These are phyloP conservation scores for Scaptomyza reducta DNA, from an alignment of 2,888 invertebrate genomes.

Conservation along the genomic window DNA sequence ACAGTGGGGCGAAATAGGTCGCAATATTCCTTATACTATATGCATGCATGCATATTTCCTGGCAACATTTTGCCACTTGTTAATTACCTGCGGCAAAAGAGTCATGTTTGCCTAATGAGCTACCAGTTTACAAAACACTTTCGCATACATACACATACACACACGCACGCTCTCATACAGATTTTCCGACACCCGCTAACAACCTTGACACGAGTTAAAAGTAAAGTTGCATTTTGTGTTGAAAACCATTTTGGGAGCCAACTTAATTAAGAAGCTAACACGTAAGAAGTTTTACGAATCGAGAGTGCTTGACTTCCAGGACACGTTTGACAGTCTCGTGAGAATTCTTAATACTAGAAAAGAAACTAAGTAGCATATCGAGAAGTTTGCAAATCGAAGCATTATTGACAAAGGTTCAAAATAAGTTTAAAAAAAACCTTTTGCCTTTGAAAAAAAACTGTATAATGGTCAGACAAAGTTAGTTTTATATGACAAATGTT, in stretches of 20 bases:
- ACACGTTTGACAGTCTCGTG: slow-evolving; percentile 1
- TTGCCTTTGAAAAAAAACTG: too few species aligned
- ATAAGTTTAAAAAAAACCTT: too few species aligned
- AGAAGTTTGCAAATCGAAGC: neutral
- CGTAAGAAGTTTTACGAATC: slow-evolving; percentile 10
- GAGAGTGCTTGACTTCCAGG: neutral
- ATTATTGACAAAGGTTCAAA: neutral
- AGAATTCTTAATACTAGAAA: slow-evolving; percentile 1
- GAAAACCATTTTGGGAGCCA: slow-evolving; percentile 28
- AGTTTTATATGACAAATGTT: too few species aligned
- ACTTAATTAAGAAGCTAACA: slow-evolving; percentile 24
- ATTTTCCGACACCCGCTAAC: neutral
- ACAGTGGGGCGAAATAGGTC: slow-evolving; percentile 36
- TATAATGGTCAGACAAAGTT: neutral
- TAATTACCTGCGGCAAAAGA: slow-evolving; percentile 31
- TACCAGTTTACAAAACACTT: slow-evolving; percentile 14
- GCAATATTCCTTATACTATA: slow-evolving; percentile 42
- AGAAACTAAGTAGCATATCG: neutral
- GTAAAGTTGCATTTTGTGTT: slow-evolving; percentile 21
- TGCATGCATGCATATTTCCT: slow-evolving; percentile 42
- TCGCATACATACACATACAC: slow-evolving; percentile 10
- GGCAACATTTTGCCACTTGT: slow-evolving; percentile 24
- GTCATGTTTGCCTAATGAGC: slow-evolving; percentile 59
- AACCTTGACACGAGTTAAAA: neutral
- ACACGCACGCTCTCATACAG: slow-evolving; percentile 1